Base-by-base conservation (phyloP, 2,888 invertebrate species). In the Alloscopus bannaensis region DNA sequence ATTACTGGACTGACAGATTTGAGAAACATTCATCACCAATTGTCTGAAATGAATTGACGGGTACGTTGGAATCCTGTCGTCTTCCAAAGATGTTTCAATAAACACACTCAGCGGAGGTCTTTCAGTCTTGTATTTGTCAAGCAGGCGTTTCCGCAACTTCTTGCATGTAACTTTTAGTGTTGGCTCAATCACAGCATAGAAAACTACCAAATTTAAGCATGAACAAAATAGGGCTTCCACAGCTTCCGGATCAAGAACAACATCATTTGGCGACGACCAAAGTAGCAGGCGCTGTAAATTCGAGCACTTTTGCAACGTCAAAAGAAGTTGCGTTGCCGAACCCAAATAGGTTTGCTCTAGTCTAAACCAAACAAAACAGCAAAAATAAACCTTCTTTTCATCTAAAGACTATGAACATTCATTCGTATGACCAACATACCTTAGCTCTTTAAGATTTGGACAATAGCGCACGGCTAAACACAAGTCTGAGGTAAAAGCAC, bases 281-380 rank as follows among this genome's bases (percentile, higher is more conserved):
- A 84, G 65, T 6, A 83, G 36, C 13, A 84, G 13, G 22, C 84
- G 73, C 29, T 72, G 69, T 2, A 84, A 42, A 22, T 76, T 47
- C 6, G 50, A 13, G 59, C 84, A 84, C 13, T 24, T 65, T 60
- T 75, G 29, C 22, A 84, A 64, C 16, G 80, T 22, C 4, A 60
- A 16, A 0, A 84, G 24, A 2, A 84, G 50, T 26, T 55, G 65
- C 6, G 59, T 47, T 8, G 78, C 72, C 4, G 80, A 80, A 6
- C 84, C 84, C 42, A 83, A 71, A 66, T 83, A 83, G 24, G 82
- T 83, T 79, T 84, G 84, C 28, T 83, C 82, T 3, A 84, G n/a
- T n/a, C 84, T 84, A 55, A 16, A 76, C 69, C 8, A n/a, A n/a
- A 45, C n/a, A 26, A 36, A 4, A 50, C 28, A 29, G 24, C 22